Evolutionary conservation across 2,797 vertebrate species (phyloP), one percentile per base, ranked within the genome.

Genomic region (Crenichthys baileyi): DNA sequence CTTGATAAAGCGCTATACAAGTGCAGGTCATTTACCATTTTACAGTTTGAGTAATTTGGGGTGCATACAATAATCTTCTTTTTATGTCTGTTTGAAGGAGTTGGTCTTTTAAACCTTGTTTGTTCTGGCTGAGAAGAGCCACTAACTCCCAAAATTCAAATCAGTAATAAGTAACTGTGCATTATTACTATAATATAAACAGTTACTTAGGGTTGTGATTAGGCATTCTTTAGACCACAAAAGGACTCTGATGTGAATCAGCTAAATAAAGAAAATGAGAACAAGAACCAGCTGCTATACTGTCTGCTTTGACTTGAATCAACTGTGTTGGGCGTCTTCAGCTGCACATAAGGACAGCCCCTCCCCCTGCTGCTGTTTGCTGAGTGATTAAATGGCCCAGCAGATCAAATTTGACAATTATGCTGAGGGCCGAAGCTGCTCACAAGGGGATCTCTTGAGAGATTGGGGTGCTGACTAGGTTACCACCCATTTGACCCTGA

Each of bases 371-470:
- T 79, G 81, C 72, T 72, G 51, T 51, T 83, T 29, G 78, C 79
- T 91, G 93, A 92, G 90, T 93, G 94, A 94, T 92, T 94, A 86
- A 89, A 91, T 78, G 87, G 77, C 80, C 85, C 82, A 39, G 48
- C 80, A 85, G 87, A 90, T 90, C 83, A 60, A 80, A 88, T 76
- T 87, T 75, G 80, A 88, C 91, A 90, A 95, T 91, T 86, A 79
- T 5, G 75, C 71, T 85, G 82, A 92, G 91, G 81, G 74, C 79
- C 76, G 84, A 31, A 77, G 73, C 7, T 56, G 81, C 85, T 83
- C 70, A 4, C 76, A 51, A 75, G 51, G 77, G 83, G 73, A 90
- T 88, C 85, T 87, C 81, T 89, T 87, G 88, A 90, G 87, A 93
- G 90, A 95, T 95, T 92, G 87, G 74, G 83, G 87, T 79, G 73